A percentile compares a stretch with the other conserved stretches of the same genome.
These are phyloP conservation scores for Chrysodeixis includens DNA, from an alignment of 2,888 invertebrate species.

Conservation along the genomic window DNA sequence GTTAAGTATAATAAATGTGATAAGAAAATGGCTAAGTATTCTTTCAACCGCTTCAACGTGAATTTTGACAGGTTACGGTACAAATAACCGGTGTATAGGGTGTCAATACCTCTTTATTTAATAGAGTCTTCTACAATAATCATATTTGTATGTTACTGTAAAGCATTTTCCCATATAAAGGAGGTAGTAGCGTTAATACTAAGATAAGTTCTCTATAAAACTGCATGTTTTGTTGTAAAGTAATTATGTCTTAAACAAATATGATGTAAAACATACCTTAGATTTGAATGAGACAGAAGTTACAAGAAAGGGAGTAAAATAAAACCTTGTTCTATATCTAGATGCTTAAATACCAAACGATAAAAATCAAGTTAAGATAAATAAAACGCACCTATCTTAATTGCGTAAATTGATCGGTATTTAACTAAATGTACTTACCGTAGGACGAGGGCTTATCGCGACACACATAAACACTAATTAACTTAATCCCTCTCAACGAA, in stretches of 20 bases:
- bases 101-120: too few relatives aligned
- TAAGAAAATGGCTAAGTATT: not conserved
- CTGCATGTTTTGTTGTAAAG: too few relatives aligned
- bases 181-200: too few relatives aligned
- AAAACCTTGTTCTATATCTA: not conserved
- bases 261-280: too few relatives aligned
- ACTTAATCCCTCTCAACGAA: constrained; percentile 10
- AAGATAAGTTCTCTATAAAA: too few relatives aligned
- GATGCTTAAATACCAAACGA: not conserved
- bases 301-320: not conserved
- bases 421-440: constrained; percentile 32
- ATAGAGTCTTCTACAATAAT: too few relatives aligned
- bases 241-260: too few relatives aligned
- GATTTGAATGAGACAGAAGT: too few relatives aligned
- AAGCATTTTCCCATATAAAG: too few relatives aligned
- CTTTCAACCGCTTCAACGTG: not conserved
- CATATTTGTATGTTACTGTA: too few relatives aligned
- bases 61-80: too few relatives aligned
- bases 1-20: not conserved
- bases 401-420: not conserved
- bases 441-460: constrained; percentile 16
- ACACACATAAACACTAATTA: constrained; percentile 38
- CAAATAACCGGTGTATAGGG: too few relatives aligned
- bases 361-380: not conserved
- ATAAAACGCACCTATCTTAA: not conserved